Conservation (phyloP, 2,797 vertebrate genomes). For the Paedocypris micromegethes region DNA sequence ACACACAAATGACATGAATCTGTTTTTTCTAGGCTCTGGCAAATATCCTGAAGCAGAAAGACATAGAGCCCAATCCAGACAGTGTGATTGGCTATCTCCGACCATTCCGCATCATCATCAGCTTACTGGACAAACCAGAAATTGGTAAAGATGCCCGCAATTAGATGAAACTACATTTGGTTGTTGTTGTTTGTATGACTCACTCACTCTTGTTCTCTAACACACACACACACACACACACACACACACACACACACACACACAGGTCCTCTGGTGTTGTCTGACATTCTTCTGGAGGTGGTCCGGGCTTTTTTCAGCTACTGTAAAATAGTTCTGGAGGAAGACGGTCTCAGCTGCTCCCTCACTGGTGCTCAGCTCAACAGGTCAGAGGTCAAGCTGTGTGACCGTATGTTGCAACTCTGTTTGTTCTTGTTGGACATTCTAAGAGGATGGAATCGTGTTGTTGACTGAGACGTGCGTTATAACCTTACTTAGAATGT, state of each 20-base stretch:
- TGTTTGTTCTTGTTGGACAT: too few species aligned
- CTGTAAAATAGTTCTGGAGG: conserved; percentile 78
- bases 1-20: neutral
- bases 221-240: neutral
- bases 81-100: conserved; percentile 77
- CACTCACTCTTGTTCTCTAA: too few species aligned
- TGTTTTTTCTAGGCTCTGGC: conserved; percentile 71
- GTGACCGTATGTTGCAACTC: too few species aligned
- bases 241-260: neutral
- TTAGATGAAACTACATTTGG: neutral
- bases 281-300: conserved; percentile 84
- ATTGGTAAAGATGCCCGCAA: conserved; percentile 70
- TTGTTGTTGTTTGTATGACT: too few species aligned
- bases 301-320: conserved; percentile 87
- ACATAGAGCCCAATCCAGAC: conserved; percentile 67
- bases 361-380: conserved; percentile 75
- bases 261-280: conserved; percentile 81
- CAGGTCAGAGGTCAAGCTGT: conserved; percentile 64
- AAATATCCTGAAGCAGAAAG: conserved; percentile 82
- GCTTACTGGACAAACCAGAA: conserved; percentile 92
- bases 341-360: conserved; percentile 72
- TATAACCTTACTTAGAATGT: too few species aligned
- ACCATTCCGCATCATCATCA: conserved; percentile 91
- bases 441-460: too few species aligned
- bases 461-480: too few species aligned